Percentiles rank a stretch among this genome's conserved stretches.
Conservation (phyloP, 1,140 invertebrate genomes). For the Daktulosphaira vitifoliae region DNA sequence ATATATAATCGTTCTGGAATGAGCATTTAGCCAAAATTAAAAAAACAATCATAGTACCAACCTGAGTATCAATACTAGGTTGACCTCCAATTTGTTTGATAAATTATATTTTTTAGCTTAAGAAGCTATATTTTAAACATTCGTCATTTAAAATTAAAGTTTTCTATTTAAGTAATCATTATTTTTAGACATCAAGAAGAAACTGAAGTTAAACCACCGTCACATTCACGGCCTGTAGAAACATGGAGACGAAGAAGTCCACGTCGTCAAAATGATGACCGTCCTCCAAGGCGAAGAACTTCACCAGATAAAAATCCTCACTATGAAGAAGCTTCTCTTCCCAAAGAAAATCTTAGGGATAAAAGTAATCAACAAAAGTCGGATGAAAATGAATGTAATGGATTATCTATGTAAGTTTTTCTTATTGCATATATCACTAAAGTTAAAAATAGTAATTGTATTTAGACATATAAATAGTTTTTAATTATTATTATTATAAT, state of each 20-base stretch:
- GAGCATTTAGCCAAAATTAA: conserved; percentile 19
- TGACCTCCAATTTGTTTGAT: conserved; percentile 5
- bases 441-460: no score
- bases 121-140: no score
- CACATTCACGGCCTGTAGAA: conserved; percentile 11
- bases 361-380: conserved; percentile 4
- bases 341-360: conserved; percentile 39
- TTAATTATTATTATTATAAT: neutral
- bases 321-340: conserved; percentile 38
- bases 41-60: conserved; percentile 3
- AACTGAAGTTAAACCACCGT: neutral
- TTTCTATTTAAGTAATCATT: no score
- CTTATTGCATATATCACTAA: no score
- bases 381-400: conserved; percentile 12
- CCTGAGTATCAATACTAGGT: conserved; percentile 1
- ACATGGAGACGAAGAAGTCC: conserved; percentile 18
- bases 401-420: neutral
- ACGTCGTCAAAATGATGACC: conserved; percentile 4
- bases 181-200: neutral
- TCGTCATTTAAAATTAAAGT: no score
- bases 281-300: neutral
- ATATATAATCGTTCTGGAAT: conserved; percentile 31
- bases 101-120: neutral
- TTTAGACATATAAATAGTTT: no score
- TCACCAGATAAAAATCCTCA: conserved; percentile 27